Evolutionary conservation across 2,888 invertebrate species (phyloP), one percentile per base, ranked within the genome.

Genomic region (Cheilosia vernalis): DNA sequence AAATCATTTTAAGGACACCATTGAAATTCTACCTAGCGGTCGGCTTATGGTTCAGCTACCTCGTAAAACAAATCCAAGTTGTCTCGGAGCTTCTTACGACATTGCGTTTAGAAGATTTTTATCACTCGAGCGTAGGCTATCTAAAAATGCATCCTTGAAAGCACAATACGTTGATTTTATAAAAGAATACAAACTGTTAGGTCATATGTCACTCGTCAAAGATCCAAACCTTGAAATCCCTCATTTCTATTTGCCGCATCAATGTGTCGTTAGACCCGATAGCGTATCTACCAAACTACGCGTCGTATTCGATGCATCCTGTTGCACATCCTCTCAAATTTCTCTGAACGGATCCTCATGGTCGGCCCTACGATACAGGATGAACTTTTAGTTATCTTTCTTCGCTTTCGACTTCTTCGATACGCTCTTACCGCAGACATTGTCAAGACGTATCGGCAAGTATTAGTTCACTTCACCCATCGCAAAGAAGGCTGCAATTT

Each of bases 121-220:
- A 2, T 37, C 76, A 7, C 77, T 73, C 56, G 80, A 88, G 55
- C 76, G 19, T 21, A 40, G 58, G 40, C 21, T 58, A 15, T 40
- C 58, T 9, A 58, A 19, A 37, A 37, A 58, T 40, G 5, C n/a
- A 21, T 10, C 58, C 13, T 58, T 58, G 15, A 58, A 37, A 24
- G 21, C 10, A 33, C 30, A 56, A 17, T 56, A 56, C 3, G 17
- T 17, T 33, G 40, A 19, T 6, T 40, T 58, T 17, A 17, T 88
- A 44, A 58, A 69, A 30, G 83, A 87, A 47, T 87, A 87, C 24
- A 51, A 83, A 51, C 15, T 24, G 84, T 64, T 88, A 94, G 95
- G 70, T 90, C 93, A 42, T 93, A 92, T 87, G 78, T 69, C 58
- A 30, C 56, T 67, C 1, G 67, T 72, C 21, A 55, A 19, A n/a